Base-by-base conservation (phyloP, 1,140 invertebrate species). In the Streblospio benedicti region DNA sequence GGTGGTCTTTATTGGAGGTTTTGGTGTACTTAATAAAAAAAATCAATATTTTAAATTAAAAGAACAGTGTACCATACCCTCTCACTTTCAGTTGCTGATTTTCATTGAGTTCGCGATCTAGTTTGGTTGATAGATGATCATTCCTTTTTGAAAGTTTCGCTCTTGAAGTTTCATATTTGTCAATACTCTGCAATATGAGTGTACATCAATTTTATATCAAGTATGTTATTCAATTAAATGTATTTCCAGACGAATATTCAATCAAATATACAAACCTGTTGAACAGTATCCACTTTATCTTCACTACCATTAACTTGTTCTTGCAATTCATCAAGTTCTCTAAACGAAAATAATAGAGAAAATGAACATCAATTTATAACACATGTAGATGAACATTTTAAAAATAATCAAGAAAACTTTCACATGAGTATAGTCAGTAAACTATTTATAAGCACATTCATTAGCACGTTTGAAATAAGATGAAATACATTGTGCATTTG, bases 131-230 rank as follows among this genome's bases (percentile, higher is more conserved):
- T 5, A 74, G 53, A 9, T 57, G 50, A 33, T 63, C 66, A 49
- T 75, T 70, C 45, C 74, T 67, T 31, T 61, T 66, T 57, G 73
- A 72, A 31, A 73, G 50, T 51, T 69, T 71, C 1, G 65, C 66
- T 58, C 66, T 68, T 31, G 71, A 69, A 23, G 66, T 63, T 53
- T 75, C 73, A 66, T 64, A 72, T 28, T 64, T 65, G 9, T 64
- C 50, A 30, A 75, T 65, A 63, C 66, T 71, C 73, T 75, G 61
- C 32, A 57, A 64, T 33, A 43, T 32, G 16, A 45, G 45, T 43
- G 4, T 28, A 44, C 50, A 32, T 30, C 20, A 47, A 18, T 38
- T 23, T n/a, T n/a, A 31, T 14, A 28, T 51, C 16, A 23, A 30
- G 5, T 25, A 44, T 28, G 54, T 31, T 16, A 5, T 32, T n/a